Base-by-base conservation (phyloP, 2,797 vertebrate species). In the Micrastur ruficollis region DNA sequence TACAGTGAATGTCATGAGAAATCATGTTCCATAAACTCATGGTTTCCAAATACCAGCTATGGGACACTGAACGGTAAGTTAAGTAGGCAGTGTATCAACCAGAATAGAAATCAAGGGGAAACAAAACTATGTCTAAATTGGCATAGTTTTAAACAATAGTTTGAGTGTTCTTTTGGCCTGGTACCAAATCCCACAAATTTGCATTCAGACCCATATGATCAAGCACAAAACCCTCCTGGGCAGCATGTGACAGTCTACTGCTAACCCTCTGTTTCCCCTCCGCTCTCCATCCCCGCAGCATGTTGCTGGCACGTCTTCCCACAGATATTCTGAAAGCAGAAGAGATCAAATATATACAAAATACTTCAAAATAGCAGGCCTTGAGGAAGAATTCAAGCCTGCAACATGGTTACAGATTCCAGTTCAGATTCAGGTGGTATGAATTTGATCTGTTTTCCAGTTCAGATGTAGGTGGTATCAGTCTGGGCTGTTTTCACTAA, bases 181-280 rank as follows among this genome's bases (percentile, higher is more conserved):
- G 16, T 63, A 82, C 42, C 71, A 73, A 62, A 67, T 55, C 47
- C 78, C 72, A 63, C 78, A 87, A 34, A 92, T 97, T 97, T 96
- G 93, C 94, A 91, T 96, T 85, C 32, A 81, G 85, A 74, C 34
- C 80, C 72, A 31, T 52, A 84, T 72, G 44, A 94, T 83, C 75
- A 93, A 81, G 88, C 61, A 81, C 72, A 94, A 80, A 91, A 83
- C 26, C 29, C 34, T 88, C 49, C 56, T 21, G 3, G 61, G 52
- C 47, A 89, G 59, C 96, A 94, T 91, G 91, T 96, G 95, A 96
- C 67, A 40, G 61, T 73, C 90, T 85, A 63, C 40, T 34, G 78
- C 31, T 94, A 85, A 65, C 20, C 44, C 52, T 66, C 67, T 16
- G 3, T 80, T 95, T 87, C 86, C 89, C 44, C 78, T 82, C 11